Conservation (phyloP, 2,797 vertebrate genomes). For the Gila robusta region DNA sequence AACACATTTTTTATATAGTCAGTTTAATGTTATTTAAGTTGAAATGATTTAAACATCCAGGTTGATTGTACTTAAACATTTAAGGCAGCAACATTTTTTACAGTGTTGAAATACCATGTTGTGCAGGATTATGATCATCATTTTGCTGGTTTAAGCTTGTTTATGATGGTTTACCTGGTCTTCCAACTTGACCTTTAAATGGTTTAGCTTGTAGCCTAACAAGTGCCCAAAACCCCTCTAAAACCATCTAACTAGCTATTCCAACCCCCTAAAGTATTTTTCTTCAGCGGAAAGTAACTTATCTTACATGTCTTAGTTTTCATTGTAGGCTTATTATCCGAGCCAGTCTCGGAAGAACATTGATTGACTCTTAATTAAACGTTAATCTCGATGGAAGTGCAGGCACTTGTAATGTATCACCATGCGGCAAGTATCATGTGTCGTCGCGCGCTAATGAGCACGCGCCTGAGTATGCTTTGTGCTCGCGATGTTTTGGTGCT, state of each 20-base stretch:
- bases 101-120: neutral
- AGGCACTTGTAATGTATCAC: neutral
- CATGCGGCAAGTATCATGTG: neutral
- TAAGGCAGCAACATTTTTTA: too few species aligned
- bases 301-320: neutral
- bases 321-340: neutral
- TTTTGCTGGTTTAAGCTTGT: neutral
- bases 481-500: neutral
- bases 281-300: neutral
- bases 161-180: neutral
- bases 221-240: neutral
- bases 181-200: neutral
- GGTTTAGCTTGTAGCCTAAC: neutral
- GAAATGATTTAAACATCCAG: too few species aligned
- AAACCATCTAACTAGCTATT: neutral
- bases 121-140: neutral
- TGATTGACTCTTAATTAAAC: slow-evolving; percentile 13
- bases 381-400: neutral
- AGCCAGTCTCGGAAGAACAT: neutral
- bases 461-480: neutral
- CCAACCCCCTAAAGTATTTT: neutral
- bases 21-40: too few species aligned
- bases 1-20: too few species aligned
- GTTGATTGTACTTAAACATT: too few species aligned
- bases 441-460: neutral